A percentile compares a stretch with the other conserved stretches of the same genome.
Evolutionary conservation across 2,797 vertebrate species (phyloP).

Genomic region (Scomberomorus guttatus): DNA sequence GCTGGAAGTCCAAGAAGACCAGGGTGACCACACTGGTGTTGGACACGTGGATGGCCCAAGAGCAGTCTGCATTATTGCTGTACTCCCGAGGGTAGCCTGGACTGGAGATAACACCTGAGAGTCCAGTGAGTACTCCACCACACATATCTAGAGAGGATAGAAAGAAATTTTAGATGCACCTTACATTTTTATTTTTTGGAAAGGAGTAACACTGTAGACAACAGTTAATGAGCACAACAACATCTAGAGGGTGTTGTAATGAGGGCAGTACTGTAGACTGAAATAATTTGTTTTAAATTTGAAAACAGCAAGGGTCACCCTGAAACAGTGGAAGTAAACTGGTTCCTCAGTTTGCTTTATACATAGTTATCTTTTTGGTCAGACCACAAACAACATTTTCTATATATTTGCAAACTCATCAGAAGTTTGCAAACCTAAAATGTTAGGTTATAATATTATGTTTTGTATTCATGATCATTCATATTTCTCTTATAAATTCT

Average conservation of each 20-base stretch:
- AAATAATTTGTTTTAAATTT: not conserved
- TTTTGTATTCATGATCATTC: no score
- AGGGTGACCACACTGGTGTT: slow-evolving; percentile 87
- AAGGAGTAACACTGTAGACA: not conserved
- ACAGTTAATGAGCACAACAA: not conserved
- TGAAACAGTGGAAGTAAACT: not conserved
- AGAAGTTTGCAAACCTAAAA: no score
- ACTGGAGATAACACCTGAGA: slow-evolving; percentile 94
- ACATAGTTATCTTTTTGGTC: not conserved
- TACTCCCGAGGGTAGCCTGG: slow-evolving; percentile 95
- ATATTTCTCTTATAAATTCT: no score
- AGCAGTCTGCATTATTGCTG: slow-evolving; percentile 94
- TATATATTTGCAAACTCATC: no score
- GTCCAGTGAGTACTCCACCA: slow-evolving; percentile 92
- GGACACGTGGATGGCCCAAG: slow-evolving; percentile 90
- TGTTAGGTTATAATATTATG: no score
- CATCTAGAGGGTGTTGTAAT: not conserved
- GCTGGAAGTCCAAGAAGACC: slow-evolving; percentile 94
- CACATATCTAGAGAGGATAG: slow-evolving; percentile 89
- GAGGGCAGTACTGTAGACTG: not conserved
- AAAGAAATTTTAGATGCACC: not conserved
- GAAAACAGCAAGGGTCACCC: not conserved
- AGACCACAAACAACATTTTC: no score
- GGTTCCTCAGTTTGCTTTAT: not conserved
- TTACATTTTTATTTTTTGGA: not conserved